phyloP scores from a whole-genome alignment of 64 coral and sea anemone species.

The Anthopleura sola region DNA sequence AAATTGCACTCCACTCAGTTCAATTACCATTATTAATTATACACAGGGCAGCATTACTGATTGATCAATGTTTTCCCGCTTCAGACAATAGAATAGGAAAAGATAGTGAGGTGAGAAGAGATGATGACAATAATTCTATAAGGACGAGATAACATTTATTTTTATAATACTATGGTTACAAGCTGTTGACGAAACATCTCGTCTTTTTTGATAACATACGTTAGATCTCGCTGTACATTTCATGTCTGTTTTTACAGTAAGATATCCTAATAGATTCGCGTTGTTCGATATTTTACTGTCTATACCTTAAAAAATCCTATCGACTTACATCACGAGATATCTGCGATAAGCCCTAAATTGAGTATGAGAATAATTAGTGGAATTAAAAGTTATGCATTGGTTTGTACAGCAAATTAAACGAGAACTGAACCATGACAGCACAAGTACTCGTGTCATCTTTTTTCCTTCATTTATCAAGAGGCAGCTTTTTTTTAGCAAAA shows the following conservation, averaged over 20 bases:
- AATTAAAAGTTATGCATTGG: background rate
- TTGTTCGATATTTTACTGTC: background rate
- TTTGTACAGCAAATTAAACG: constrained; percentile 8
- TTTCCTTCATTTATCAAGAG: background rate
- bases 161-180: constrained; percentile 30
- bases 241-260: constrained; percentile 5
- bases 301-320: constrained; percentile 20
- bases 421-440: background rate
- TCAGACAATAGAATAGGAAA: too few relatives aligned
- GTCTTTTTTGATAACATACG: constrained; percentile 15
- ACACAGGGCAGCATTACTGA: too few relatives aligned
- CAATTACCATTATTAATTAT: too few relatives aligned
- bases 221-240: constrained; percentile 20
- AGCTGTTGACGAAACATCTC: constrained; percentile 22
- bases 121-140: background rate
- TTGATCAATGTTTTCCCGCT: too few relatives aligned
- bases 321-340: background rate
- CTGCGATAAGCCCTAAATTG: background rate
- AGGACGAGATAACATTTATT: constrained; percentile 22
- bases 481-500: background rate
- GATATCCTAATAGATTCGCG: constrained; percentile 5
- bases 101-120: too few relatives aligned
- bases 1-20: too few relatives aligned
- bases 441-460: background rate
- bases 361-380: constrained; percentile 8